Conservation (phyloP, 2,888 invertebrate genomes). For the Lomographa bimaculata region DNA sequence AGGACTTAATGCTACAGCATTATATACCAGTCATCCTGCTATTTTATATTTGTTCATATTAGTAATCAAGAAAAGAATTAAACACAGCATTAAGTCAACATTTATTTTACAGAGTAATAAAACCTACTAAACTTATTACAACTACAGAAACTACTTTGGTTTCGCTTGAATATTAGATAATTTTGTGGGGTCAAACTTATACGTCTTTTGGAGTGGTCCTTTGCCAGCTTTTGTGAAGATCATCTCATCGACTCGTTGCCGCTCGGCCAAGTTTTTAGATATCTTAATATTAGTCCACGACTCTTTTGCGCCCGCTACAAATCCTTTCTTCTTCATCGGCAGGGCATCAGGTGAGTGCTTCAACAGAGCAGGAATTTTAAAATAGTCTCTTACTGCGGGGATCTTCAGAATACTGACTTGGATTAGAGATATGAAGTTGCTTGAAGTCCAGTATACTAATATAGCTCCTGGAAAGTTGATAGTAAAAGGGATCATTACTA, state of each 20-base stretch:
- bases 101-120: constrained; percentile 49
- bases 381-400: constrained; percentile 88
- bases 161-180: constrained; percentile 80
- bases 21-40: too few relatives aligned
- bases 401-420: constrained; percentile 92
- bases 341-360: constrained; percentile 81
- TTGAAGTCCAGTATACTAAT: constrained; percentile 94
- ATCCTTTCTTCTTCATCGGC: constrained; percentile 89
- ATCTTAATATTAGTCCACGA: constrained; percentile 93
- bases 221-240: constrained; percentile 93
- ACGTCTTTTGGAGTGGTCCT: constrained; percentile 94
- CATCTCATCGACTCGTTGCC: constrained; percentile 89
- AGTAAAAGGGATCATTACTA: constrained; percentile 92
- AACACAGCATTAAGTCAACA: constrained; percentile 37
- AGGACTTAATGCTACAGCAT: too few relatives aligned
- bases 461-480: constrained; percentile 95
- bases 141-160: constrained; percentile 64
- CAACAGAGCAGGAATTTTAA: constrained; percentile 88
- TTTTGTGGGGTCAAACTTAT: constrained; percentile 92
- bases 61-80: too few relatives aligned
- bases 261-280: constrained; percentile 89
- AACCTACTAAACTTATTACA: constrained; percentile 44
- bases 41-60: too few relatives aligned
- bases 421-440: constrained; percentile 91
- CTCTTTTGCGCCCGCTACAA: constrained; percentile 90